Evolutionary conservation across 2,888 invertebrate genomes (phyloP), one percentile per base, ranked within the genome.

Genomic region (Muscina levida): DNA sequence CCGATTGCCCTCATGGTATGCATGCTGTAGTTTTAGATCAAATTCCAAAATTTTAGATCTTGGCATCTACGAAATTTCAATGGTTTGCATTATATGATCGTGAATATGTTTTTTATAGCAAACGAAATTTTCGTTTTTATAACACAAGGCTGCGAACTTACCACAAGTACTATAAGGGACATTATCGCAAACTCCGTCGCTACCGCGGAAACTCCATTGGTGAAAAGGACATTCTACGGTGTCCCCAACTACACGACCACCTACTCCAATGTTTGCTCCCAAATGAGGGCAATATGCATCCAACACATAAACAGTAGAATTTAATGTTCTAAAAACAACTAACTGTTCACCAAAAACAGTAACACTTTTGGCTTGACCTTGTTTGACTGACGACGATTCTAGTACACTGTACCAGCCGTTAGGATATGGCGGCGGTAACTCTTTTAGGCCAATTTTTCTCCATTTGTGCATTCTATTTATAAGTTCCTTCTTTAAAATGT

Each of bases 201-300:
- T 89, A 0, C 94, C 95, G 3, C 93, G 92, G 87, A 97, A 97
- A 70, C 92, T 91, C 97, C 97, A 97, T 71, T 94, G 94, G 86
- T 97, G 97, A 90, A 97, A 97, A 0, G 97, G 97, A 85, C 97
- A 97, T 85, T 95, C 94, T 8, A 97, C 92, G 85, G 96, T 96
- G 85, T 95, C 94, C 0, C 94, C 95, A 42, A 91, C 89, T 0
- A 97, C 96, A 0, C 92, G 92, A 0, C 97, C 97, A 0, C 96
- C 97, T 0, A 95, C 92, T 0, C 93, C 96, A 86, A 97, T 91
- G 88, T 97, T 96, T 0, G 97, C 97, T 0, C 97, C 97, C 84
- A 97, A 91, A 87, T 97, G 97, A 0, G 97, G 97, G 85, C 97
- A 97, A 87, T 96, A 97, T 0, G 97, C 97, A 88, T 97, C 95